Conservation (phyloP, 1,140 invertebrate genomes). For the Pogonomyrmex californicus region DNA sequence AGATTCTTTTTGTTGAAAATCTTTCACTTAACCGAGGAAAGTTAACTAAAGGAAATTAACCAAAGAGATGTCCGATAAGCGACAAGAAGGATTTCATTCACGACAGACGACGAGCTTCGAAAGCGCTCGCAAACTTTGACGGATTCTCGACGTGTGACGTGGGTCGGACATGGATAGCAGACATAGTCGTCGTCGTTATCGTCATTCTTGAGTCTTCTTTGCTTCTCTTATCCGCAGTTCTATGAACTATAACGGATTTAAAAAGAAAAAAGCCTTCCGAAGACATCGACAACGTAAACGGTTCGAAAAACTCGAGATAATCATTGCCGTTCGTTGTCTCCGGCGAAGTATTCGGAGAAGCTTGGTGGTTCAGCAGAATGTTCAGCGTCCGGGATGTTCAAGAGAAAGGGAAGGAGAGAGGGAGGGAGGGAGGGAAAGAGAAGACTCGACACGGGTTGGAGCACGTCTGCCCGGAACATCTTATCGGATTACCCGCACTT, state of each 20-base stretch:
- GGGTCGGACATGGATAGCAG: slow-evolving; percentile 39
- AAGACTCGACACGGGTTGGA: slow-evolving; percentile 63
- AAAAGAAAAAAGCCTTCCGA: background rate
- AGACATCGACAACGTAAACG: background rate
- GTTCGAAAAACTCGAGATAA: background rate
- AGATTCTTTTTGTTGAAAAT: background rate
- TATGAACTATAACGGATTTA: slow-evolving; percentile 2
- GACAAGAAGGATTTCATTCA: background rate
- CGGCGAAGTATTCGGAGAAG: slow-evolving; percentile 30
- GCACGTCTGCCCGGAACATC: slow-evolving; percentile 81
- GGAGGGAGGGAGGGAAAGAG: background rate
- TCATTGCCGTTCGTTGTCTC: slow-evolving; percentile 9
- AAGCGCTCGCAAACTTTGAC: slow-evolving; percentile 50
- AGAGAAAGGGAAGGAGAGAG: background rate
- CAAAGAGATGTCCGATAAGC: slow-evolving; percentile 40
- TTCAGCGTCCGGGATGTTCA: slow-evolving; percentile 25
- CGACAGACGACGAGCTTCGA: slow-evolving; percentile 2
- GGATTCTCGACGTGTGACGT: slow-evolving; percentile 9
- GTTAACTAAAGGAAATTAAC: background rate
- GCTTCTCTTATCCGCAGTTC: background rate
- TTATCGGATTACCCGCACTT: slow-evolving; percentile 82
- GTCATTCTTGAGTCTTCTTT: slow-evolving; percentile 2
- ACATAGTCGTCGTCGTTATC: slow-evolving; percentile 26
- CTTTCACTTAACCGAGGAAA: slow-evolving; percentile 8
- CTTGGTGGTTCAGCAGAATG: slow-evolving; percentile 18